Evolutionary conservation across 2,797 vertebrate species (phyloP), one percentile per base, ranked within the genome.

Genomic region (Cetoscarus ocellatus): DNA sequence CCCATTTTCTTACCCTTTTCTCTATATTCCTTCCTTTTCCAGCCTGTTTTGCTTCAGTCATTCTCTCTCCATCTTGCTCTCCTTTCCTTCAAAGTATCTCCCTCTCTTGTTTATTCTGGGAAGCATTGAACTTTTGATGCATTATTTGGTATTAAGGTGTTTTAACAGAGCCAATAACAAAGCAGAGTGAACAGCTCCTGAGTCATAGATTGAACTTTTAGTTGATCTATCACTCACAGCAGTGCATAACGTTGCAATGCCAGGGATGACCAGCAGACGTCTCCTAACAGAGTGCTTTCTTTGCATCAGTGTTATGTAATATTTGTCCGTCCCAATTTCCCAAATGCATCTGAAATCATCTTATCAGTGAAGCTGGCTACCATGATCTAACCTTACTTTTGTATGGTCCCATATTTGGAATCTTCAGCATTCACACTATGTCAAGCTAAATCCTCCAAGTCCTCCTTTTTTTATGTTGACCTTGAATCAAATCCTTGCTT

Each of bases 131-230:
- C 58, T 42, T 62, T 82, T 66, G 71, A 68, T 72, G 73, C 64
- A 36, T 73, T 42, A n/a, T 63, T 63, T 70, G 74, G 58, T 73
- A 38, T 7, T 38, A 8, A 63, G 64, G 42, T 47, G 53, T 88
- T 86, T 70, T 71, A 92, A 85, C 85, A 75, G 56, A 55, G 70
- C 39, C 84, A 45, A 18, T 66, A 58, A 43, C 53, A 59, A 70
- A 42, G 66, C 70, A 72, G 64, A 79, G 67, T 60, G 39, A 79
- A 55, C 51, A 10, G 39, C 60, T 80, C 43, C 50, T 36, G 68
- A 76, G 79, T 83, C 63, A 84, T 82, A 82, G 70, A 84, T 84
- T 78, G 6, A 80, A 65, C 73, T 49, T 5, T 5, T n/a, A 45
- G 52, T 76, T 69, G 36, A 83, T 88, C 79, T 79, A 75, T 85